These are phyloP conservation scores for Antheraea assamensis DNA, from an alignment of 2,888 invertebrate species.

Conservation along the genomic window DNA sequence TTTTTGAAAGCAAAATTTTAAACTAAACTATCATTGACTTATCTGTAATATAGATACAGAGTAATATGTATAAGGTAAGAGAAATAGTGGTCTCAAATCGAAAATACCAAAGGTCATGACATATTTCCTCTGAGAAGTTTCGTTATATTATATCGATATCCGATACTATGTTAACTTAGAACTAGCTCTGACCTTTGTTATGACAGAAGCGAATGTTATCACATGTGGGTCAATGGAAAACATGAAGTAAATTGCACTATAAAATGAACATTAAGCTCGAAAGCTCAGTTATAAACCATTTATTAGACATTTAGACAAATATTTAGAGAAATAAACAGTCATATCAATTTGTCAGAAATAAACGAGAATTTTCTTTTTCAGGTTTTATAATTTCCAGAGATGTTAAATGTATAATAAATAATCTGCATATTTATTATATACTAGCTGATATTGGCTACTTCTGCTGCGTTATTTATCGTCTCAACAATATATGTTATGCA, in stretches of 20 bases:
- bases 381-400: neutral
- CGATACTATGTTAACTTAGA: neutral
- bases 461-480: too few relatives aligned
- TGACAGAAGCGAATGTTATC: constrained; percentile 26
- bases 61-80: neutral
- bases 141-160: neutral
- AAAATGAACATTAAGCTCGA: neutral
- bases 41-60: neutral
- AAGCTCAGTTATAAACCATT: neutral
- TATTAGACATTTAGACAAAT: too few relatives aligned
- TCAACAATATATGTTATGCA: too few relatives aligned
- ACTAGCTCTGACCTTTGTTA: constrained; percentile 23
- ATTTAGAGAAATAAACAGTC: neutral
- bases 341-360: neutral
- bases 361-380: neutral
- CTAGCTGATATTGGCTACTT: too few relatives aligned
- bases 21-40: too few relatives aligned
- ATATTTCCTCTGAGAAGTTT: neutral
- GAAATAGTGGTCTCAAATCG: neutral
- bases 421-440: too few relatives aligned
- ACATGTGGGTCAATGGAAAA: constrained; percentile 35
- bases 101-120: neutral
- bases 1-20: too few relatives aligned
- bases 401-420: too few relatives aligned
- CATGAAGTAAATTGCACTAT: constrained; percentile 27